Conservation (phyloP, 2,113 vertebrate species). For the Pedionomus torquatus region DNA sequence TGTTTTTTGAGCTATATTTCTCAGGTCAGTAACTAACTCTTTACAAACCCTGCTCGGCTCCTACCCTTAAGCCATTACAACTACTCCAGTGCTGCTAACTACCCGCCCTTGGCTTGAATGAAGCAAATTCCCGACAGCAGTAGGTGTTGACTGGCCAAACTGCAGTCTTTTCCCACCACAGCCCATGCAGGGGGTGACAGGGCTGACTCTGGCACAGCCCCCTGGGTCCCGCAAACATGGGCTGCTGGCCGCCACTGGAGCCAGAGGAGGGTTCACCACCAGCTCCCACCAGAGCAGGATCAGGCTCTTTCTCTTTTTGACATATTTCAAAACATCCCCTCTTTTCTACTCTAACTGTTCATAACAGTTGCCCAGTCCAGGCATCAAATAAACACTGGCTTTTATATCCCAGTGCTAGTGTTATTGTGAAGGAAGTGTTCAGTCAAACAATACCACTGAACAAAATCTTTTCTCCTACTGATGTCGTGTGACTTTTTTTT, state of each 20-base stretch:
- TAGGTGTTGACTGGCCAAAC: background rate
- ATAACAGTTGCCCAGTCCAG: background rate
- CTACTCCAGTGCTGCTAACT: background rate
- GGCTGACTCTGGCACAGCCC: rapidly evolving
- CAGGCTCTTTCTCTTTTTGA: background rate
- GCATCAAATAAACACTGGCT: background rate
- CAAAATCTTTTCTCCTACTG: background rate
- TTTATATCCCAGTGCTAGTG: background rate
- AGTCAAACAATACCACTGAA: conserved; percentile 1
- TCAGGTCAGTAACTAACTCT: background rate
- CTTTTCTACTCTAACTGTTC: background rate
- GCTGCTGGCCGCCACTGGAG: rapidly evolving
- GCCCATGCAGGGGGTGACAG: rapidly evolving
- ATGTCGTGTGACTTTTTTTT: background rate
- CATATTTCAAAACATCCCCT: background rate
- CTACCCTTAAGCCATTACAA: background rate
- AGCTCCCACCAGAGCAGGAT: background rate
- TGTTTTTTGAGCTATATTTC: background rate
- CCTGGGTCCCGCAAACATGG: rapidly evolving
- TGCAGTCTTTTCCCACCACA: background rate
- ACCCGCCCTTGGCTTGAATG: background rate
- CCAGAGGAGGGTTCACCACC: background rate
- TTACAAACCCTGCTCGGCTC: background rate
- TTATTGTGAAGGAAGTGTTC: conserved; percentile 17
- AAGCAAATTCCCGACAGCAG: background rate